Base-by-base conservation (phyloP, 2,888 invertebrate species). In the Drosophila yooni region DNA sequence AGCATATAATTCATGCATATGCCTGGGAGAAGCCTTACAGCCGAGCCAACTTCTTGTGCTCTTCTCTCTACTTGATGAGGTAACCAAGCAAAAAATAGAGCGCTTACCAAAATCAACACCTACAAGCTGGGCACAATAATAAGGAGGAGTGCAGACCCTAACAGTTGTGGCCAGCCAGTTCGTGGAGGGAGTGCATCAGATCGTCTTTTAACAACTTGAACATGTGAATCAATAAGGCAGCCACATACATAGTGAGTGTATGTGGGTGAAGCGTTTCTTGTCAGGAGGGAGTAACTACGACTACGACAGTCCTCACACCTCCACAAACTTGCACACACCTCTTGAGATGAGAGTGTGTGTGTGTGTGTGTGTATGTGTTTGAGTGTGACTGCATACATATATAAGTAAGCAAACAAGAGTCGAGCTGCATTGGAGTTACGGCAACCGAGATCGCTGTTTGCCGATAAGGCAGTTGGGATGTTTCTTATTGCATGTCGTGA, bases 401-500 rank as follows among this genome's bases (percentile, higher is more conserved):
- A 38, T 48, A 43, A 31, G 46, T 68, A 63, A 48, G 67, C 62
- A 73, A 53, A 73, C 77, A 74, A 70, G 71, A 73, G 58, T 56
- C 71, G 67, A 43, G 72, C 70, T 64, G 67, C 82, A 70, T 63
- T 73, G 73, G 70, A 73, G 54, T 54, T 54, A 70, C 67, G 83
- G 76, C 83, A 82, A 69, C 64, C 70, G 74, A 77, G 85, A 83
- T 81, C 77, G 70, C 73, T 79, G 86, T 74, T 74, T 76, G 68
- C 66, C 73, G 83, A 86, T 74, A 67, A 70, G 70, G 59, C 84
- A 82, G 80, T 80, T 87, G 71, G 83, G 87, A 87, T 87, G 87
- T 87, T 84, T 82, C 83, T 87, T 87, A 81, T 79, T 83, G 87
- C 89, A 83, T 91, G 91, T 91, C 83, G 88, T 87, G 88, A 90